phyloP scores from a whole-genome alignment of 1,140 invertebrate species.

The Listronotus bonariensis region DNA sequence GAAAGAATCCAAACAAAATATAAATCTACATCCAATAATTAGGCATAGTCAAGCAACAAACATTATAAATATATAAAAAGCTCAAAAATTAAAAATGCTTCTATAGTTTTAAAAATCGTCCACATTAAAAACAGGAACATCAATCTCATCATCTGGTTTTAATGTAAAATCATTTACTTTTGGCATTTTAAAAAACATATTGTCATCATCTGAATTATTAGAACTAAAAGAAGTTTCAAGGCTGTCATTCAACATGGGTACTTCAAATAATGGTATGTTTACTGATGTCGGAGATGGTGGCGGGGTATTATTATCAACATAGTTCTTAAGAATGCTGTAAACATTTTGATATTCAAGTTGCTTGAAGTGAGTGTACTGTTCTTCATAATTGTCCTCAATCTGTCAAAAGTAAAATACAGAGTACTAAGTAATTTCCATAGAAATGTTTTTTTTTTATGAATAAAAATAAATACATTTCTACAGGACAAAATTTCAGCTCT shows the following conservation, averaged over 20 bases:
- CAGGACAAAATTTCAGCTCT: too few species aligned
- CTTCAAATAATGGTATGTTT: conserved; percentile 1
- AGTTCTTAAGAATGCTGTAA: conserved; percentile 3
- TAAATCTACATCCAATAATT: too few species aligned
- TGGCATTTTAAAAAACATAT: conserved; percentile 2
- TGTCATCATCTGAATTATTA: neutral
- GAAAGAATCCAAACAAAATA: too few species aligned
- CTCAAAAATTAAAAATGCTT: too few species aligned
- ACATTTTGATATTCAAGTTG: conserved; percentile 1
- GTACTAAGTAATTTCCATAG: too few species aligned
- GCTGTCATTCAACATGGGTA: neutral
- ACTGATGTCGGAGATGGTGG: neutral
- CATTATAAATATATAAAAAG: too few species aligned
- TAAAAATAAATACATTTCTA: too few species aligned
- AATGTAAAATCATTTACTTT: neutral
- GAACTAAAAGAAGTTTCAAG: conserved; percentile 4
- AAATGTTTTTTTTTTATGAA: too few species aligned
- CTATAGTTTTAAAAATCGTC: neutral
- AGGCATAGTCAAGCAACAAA: too few species aligned
- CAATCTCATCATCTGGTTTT: neutral
- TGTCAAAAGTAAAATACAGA: neutral
- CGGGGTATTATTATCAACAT: neutral
- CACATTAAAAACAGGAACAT: conserved; percentile 3
- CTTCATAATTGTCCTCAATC: neutral
- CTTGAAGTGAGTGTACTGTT: neutral